Percentiles rank a stretch among this genome's conserved stretches.
Conservation (phyloP, 2,888 invertebrate genomes). For the Metellina segmentata region DNA sequence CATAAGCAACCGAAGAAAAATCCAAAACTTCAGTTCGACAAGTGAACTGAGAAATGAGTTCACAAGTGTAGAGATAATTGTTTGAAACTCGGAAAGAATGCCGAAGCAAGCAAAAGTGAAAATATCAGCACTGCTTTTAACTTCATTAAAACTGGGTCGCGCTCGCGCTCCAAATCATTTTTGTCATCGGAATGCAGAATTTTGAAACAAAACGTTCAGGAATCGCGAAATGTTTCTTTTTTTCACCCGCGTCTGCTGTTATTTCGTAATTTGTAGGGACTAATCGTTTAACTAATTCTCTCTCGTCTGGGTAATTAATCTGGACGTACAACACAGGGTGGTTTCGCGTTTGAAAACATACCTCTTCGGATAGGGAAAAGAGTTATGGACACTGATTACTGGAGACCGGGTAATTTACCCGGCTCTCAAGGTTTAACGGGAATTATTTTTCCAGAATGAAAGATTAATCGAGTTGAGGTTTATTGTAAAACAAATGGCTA, state of each 20-base stretch:
- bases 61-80: constrained; percentile 53
- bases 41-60: constrained; percentile 54
- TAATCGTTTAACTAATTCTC: constrained; percentile 68
- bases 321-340: constrained; percentile 59
- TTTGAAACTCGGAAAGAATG: constrained; percentile 42
- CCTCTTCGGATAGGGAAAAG: constrained; percentile 17
- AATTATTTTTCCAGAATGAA: constrained; percentile 59
- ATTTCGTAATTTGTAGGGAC: constrained; percentile 58
- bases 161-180: constrained; percentile 28
- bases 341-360: constrained; percentile 57
- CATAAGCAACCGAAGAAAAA: not conserved
- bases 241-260: constrained; percentile 25
- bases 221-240: constrained; percentile 18
- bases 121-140: constrained; percentile 51
- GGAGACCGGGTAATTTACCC: constrained; percentile 43
- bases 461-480: constrained; percentile 63
- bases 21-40: constrained; percentile 30
- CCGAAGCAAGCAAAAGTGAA: constrained; percentile 27
- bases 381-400: constrained; percentile 68
- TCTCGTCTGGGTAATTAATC: constrained; percentile 64
- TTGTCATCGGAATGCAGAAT: constrained; percentile 47
- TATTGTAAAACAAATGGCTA: constrained; percentile 60
- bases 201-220: constrained; percentile 50
- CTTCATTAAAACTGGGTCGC: constrained; percentile 52
- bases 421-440: constrained; percentile 44